Evolutionary conservation across 2,888 invertebrate species (phyloP), one percentile per base, ranked within the genome.

Genomic region (Prostheceraeus crozeri): DNA sequence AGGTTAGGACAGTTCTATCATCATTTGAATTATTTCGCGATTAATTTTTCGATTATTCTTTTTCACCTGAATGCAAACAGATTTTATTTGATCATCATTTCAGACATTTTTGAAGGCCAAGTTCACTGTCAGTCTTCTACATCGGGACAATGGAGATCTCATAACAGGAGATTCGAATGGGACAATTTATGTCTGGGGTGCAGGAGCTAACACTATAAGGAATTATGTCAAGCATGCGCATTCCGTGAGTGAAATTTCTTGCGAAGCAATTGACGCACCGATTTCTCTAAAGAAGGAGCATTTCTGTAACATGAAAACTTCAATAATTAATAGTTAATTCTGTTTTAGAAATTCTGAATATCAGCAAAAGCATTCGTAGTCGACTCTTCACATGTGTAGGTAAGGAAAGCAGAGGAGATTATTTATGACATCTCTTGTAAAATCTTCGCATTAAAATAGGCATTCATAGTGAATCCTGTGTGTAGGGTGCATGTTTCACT

Each of bases 121-220:
- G 63, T 71, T 67, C 60, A 64, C 71, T 11, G 69, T 69, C 23
- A 68, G 70, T 57, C 48, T 70, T 55, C 57, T 66, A 3, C 70
- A 70, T 62, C 72, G 64, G 10, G 69, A 69, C 1, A 63, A 63
- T 31, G 73, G 72, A 0, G 72, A 72, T 52, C 64, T 73, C 3
- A 64, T 74, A 6, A 73, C 73, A 0, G 73, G 73, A 1, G 73
- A 74, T 61, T 74, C 72, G 3, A 74, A 73, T 58, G 73, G 73
- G 33, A 73, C 72, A 3, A 68, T 74, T 16, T 74, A 74, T 60
- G 66, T 74, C 14, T 74, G 73, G 72, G 71, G 68, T 1, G 57
- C 3, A 28, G 69, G 68, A 1, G 69, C 68, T 10, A 71, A 71
- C 59, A 67, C 63, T 46, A 70, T 74, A 60, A 70, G 69, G 11